phyloP scores from a whole-genome alignment of 2,888 invertebrate species.

The Actias luna region DNA sequence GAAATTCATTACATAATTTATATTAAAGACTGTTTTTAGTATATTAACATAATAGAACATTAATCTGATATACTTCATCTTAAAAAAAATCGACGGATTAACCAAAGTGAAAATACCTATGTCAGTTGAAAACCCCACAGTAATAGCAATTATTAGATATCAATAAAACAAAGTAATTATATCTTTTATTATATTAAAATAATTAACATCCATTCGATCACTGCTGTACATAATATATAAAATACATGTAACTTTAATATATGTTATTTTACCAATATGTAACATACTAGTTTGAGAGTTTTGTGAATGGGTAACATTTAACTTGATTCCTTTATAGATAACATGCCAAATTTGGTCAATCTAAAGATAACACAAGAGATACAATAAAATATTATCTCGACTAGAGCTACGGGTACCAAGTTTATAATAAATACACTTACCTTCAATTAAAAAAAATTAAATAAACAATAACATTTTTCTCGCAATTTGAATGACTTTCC shows the following conservation, averaged over 20 bases:
- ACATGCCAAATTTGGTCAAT: background rate
- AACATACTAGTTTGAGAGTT: conserved; percentile 21
- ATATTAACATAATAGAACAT: too few relatives aligned
- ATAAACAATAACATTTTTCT: conserved; percentile 24
- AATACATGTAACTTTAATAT: conserved; percentile 30
- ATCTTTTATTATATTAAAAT: conserved; percentile 46
- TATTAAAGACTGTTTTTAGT: too few relatives aligned
- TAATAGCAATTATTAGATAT: background rate
- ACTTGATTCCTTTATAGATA: background rate
- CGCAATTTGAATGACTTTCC: conserved; percentile 45
- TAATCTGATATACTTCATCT: too few relatives aligned
- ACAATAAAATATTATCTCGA: conserved; percentile 24
- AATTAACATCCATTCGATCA: conserved; percentile 43
- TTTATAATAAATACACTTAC: conserved; percentile 39
- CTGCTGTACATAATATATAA: conserved; percentile 39
- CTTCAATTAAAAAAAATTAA: conserved; percentile 31
- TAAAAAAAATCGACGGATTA: too few relatives aligned
- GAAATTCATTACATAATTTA: too few relatives aligned
- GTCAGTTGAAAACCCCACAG: too few relatives aligned
- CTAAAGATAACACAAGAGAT: background rate
- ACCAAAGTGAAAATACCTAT: too few relatives aligned
- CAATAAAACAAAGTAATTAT: background rate
- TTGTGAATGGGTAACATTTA: background rate
- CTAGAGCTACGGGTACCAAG: conserved; percentile 17
- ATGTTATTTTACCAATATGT: conserved; percentile 18